A percentile compares a stretch with the other conserved stretches of the same genome.
Evolutionary conservation across 1,140 invertebrate genomes (phyloP).

Genomic region (Oryctes rhinoceros): DNA sequence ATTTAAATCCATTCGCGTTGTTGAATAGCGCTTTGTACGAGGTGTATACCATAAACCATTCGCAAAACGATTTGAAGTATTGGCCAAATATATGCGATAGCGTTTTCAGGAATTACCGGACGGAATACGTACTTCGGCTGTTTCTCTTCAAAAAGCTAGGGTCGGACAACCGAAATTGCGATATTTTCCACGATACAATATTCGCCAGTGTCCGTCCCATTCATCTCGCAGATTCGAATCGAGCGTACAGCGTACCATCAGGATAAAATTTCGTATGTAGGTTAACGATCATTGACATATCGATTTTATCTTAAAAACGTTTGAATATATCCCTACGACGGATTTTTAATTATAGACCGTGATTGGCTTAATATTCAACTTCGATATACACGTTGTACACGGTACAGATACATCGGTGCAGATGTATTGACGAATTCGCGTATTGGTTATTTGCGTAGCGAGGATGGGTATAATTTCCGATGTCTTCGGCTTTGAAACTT

Average conservation of each 20-base stretch:
- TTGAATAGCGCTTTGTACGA: neutral
- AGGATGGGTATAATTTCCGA: neutral
- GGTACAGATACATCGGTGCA: too few species aligned
- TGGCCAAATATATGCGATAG: neutral
- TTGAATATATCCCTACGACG: neutral
- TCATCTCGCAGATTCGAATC: neutral
- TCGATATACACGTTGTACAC: too few species aligned
- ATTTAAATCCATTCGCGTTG: neutral
- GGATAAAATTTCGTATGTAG: conserved; percentile 8
- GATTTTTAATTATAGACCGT: too few species aligned
- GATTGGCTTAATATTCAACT: too few species aligned
- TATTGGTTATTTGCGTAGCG: neutral
- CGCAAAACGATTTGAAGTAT: neutral
- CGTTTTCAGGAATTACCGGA: neutral
- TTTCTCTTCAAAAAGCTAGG: neutral
- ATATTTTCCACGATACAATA: neutral
- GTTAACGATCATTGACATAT: conserved; percentile 9
- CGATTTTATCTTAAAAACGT: conserved; percentile 1
- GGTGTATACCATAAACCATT: neutral
- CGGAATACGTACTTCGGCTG: neutral
- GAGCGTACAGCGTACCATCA: neutral
- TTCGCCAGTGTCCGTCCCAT: neutral
- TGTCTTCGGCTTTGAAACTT: neutral
- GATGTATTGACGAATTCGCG: neutral
- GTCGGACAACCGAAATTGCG: neutral